A percentile compares a stretch with the other conserved stretches of the same genome.
These are phyloP conservation scores for Muscicapa comitata DNA, from an alignment of 2,797 vertebrate species.

Conservation along the genomic window DNA sequence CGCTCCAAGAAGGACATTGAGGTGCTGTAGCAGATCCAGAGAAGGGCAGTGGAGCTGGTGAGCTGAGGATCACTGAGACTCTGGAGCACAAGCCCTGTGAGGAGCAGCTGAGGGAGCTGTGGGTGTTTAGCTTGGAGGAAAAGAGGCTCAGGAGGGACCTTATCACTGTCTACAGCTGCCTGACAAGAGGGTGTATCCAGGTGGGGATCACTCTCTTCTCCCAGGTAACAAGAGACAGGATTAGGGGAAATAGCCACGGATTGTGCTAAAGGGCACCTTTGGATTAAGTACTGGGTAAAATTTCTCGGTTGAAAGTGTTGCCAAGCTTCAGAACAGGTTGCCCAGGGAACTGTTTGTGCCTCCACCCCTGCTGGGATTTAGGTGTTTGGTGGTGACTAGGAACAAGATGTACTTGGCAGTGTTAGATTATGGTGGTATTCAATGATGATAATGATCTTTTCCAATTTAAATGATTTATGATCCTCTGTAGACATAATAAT, in stretches of 20 bases:
- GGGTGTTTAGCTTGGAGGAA: neutral
- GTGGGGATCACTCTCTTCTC: fast-evolving
- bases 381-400: too few relatives aligned
- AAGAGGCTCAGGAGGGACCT: neutral
- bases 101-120: neutral
- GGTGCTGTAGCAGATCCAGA: fast-evolving
- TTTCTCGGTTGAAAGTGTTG: fast-evolving
- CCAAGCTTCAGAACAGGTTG: neutral
- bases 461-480: neutral
- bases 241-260: neutral
- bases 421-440: neutral
- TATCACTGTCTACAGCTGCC: fast-evolving
- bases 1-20: neutral
- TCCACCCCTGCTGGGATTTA: neutral
- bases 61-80: neutral
- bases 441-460: neutral
- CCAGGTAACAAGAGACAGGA: neutral
- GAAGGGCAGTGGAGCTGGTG: fast-evolving
- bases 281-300: neutral
- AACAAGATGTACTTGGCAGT: neutral
- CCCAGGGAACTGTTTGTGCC: neutral
- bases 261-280: neutral
- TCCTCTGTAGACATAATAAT: neutral
- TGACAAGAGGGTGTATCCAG: neutral
- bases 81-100: fast-evolving